Conservation (phyloP, 2,113 vertebrate genomes). For the Spea bombifrons region DNA sequence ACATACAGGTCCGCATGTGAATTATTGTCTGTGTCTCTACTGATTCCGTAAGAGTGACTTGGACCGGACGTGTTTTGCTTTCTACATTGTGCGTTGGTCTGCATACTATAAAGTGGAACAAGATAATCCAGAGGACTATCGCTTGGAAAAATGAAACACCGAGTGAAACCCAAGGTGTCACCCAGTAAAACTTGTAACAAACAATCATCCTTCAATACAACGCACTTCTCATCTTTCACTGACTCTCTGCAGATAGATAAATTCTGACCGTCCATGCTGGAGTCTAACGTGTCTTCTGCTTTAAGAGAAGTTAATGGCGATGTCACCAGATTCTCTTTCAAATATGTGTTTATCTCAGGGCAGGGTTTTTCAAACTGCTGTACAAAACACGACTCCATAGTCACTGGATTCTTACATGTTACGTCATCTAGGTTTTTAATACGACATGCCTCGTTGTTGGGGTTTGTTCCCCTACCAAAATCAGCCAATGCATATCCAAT, state of each 20-base stretch:
- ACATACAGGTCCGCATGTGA: neutral
- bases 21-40: conserved; percentile 1
- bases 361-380: neutral
- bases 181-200: conserved; percentile 8
- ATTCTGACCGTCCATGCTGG: neutral
- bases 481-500: neutral
- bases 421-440: neutral
- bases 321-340: neutral
- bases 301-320: neutral
- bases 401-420: neutral
- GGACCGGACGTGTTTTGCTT: neutral
- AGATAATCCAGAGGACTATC: conserved; percentile 25
- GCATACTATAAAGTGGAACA: neutral
- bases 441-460: neutral
- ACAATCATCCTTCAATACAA: neutral
- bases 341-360: neutral
- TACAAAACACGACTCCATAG: neutral
- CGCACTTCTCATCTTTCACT: neutral
- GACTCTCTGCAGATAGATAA: neutral
- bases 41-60: conserved; percentile 8
- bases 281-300: neutral
- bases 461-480: neutral
- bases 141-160: conserved; percentile 11
- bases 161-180: conserved; percentile 4
- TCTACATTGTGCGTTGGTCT: conserved; percentile 11